Base-by-base conservation (phyloP, 1,140 invertebrate species). In the Cotesia typhae region DNA sequence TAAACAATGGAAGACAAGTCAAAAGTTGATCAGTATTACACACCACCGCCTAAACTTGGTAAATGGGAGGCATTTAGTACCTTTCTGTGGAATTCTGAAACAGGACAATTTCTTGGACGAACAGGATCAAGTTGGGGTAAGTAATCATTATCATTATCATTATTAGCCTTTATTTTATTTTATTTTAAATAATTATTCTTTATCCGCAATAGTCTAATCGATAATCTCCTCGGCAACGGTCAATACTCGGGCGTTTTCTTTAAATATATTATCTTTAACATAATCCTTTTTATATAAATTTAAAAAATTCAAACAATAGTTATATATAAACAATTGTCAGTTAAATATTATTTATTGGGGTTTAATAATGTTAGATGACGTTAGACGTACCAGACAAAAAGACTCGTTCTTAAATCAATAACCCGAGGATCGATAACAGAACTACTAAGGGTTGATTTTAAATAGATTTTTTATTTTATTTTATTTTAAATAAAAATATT, bases 81-180 rank as follows among this genome's bases (percentile, higher is more conserved):
- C 79, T 96, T 96, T 88, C 81, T 96, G 70, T 97, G 92, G 91
- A 95, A 97, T 88, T 92, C 93, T 72, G 93, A 96, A 87, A 96
- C 94, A 70, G 92, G 92, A 79, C 93, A 95, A 86, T 92, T 96
- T 84, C 88, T 96, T 75, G 95, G 95, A 74, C 90, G 95, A 76
- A 96, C 95, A 72, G 94, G 93, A 74, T 89, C 91, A 78, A 95
- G 94, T 87, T 97, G 95, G 95, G 94, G 95, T 96, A 88, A 95
- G 94, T 92, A 64, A 28, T 68, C 72, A 61, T 57, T 12, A 17
- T 70, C 52, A n/a, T n/a, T n/a, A n/a, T n/a, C n/a, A n/a, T n/a
- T n/a, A n/a, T n/a, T n/a, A n/a, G n/a, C n/a, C n/a, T n/a, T n/a
- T n/a, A n/a, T n/a, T n/a, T n/a, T n/a, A n/a, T n/a, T n/a, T n/a